A percentile compares a stretch with the other conserved stretches of the same genome.
phyloP scores from a whole-genome alignment of 2,113 vertebrate species.

The Erinaceus europaeus region DNA sequence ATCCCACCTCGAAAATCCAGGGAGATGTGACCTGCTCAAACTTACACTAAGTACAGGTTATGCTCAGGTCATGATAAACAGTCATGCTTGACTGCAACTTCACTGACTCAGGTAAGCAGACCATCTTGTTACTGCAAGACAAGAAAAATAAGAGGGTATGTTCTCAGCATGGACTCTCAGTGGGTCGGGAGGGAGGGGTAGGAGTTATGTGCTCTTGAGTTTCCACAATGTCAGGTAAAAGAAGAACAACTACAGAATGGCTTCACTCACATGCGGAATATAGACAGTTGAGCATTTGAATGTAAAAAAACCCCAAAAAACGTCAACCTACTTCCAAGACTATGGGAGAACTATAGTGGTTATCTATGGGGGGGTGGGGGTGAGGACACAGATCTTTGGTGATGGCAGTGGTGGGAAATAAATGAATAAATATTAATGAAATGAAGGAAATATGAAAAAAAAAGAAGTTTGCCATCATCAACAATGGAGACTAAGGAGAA shows the following conservation, averaged over 20 bases:
- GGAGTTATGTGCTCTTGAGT: neutral
- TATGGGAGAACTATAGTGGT: too few relatives aligned
- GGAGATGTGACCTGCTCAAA: neutral
- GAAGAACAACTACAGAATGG: too few relatives aligned
- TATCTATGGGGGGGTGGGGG: too few relatives aligned
- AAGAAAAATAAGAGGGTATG: slow-evolving; percentile 30
- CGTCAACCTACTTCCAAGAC: too few relatives aligned
- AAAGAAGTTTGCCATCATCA: too few relatives aligned
- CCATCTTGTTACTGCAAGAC: slow-evolving; percentile 72
- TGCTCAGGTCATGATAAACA: slow-evolving; percentile 39
- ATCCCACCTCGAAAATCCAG: neutral
- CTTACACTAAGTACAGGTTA: slow-evolving; percentile 61
- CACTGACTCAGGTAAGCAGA: slow-evolving; percentile 77
- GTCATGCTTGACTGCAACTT: slow-evolving; percentile 57
- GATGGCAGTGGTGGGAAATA: too few relatives aligned
- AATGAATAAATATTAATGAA: too few relatives aligned
- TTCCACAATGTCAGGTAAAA: neutral
- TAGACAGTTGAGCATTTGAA: too few relatives aligned
- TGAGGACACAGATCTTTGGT: too few relatives aligned
- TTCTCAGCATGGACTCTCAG: neutral
- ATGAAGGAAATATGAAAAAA: too few relatives aligned
- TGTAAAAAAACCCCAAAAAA: too few relatives aligned
- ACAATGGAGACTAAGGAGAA: neutral
- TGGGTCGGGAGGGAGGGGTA: neutral
- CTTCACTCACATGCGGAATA: too few relatives aligned